Evolutionary conservation across 1,140 invertebrate species (phyloP).

Genomic region (Eubasilissa regina): DNA sequence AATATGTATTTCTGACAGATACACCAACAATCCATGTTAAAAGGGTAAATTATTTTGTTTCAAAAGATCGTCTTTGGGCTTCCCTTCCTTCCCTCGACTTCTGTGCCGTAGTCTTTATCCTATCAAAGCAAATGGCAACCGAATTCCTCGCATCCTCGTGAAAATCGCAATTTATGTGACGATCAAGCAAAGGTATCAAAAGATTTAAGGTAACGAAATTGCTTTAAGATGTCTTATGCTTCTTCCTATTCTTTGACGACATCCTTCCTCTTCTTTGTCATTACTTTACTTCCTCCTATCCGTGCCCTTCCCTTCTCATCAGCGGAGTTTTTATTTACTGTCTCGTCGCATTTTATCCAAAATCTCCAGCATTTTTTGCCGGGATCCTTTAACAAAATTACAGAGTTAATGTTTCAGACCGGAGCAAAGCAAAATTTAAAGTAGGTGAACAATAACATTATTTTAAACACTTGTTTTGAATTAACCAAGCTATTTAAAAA

Average conservation of each 20-base stretch:
- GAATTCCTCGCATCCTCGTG: conserved; percentile 23
- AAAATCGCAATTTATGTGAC: conserved; percentile 41
- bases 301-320: conserved; percentile 54
- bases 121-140: conserved; percentile 23
- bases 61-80: too few relatives aligned
- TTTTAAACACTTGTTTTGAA: too few relatives aligned
- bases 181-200: conserved; percentile 50
- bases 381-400: conserved; percentile 54
- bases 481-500: too few relatives aligned
- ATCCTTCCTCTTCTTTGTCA: conserved; percentile 56
- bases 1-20: too few relatives aligned
- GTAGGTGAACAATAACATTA: too few relatives aligned
- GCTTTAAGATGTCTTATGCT: conserved; percentile 54
- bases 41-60: too few relatives aligned
- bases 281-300: conserved; percentile 55
- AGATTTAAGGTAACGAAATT: conserved; percentile 59
- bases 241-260: conserved; percentile 32
- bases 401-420: conserved; percentile 55
- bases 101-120: not conserved
- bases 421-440: conserved; percentile 29
- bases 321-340: conserved; percentile 57
- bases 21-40: too few relatives aligned
- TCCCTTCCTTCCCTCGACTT: not conserved
- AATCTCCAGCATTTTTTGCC: conserved; percentile 55
- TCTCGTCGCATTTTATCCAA: conserved; percentile 56